Evolutionary conservation across 2,888 invertebrate species (phyloP), one percentile per base, ranked within the genome.

Genomic region (Lasioglossum pauxillum): DNA sequence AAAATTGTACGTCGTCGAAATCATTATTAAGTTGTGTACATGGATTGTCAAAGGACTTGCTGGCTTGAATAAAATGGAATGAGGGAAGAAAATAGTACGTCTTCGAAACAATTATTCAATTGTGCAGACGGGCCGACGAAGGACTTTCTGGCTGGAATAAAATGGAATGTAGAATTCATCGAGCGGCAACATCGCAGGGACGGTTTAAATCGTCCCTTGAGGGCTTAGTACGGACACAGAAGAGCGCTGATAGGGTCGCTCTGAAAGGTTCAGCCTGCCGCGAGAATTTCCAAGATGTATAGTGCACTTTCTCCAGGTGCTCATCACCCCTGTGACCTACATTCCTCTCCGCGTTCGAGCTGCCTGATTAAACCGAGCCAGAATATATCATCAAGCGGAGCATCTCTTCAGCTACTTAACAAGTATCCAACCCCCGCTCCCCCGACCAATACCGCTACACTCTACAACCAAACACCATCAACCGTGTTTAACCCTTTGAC

Each of bases 251-350:
- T 76, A 46, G 64, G 44, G 76, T 67, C 5, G 76, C 64, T 79
- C 64, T 79, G 38, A 67, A 46, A 67, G 79, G 41, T 23, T 38
- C 73, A 38, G 46, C 41, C n/a, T 16, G 53, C 38, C 41, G 53
- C 23, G 69, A 75, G 46, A 69, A 75, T 75, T 72, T 77, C 41
- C 71, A 71, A 71, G 71, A 71, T 41, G 71, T 23, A 80, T 53
- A 74, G 71, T 10, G 49, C 64, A 76, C 76, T 57, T 81, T 81
- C 75, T 81, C 74, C 78, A 46, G 71, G 49, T 53, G 57, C 75
- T 78, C 60, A 27, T 41, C 75, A 80, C 80, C 78, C 80, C 69
- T 77, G 44, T 80, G 83, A 87, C 83, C 86, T 80, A 86, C 78
- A 83, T 87, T 75, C 35, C 38, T 14, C 49, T 38, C 41, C 44